Evolutionary conservation across 2,797 vertebrate genomes (phyloP).

Genomic region (Geotrypetes seraphini): DNA sequence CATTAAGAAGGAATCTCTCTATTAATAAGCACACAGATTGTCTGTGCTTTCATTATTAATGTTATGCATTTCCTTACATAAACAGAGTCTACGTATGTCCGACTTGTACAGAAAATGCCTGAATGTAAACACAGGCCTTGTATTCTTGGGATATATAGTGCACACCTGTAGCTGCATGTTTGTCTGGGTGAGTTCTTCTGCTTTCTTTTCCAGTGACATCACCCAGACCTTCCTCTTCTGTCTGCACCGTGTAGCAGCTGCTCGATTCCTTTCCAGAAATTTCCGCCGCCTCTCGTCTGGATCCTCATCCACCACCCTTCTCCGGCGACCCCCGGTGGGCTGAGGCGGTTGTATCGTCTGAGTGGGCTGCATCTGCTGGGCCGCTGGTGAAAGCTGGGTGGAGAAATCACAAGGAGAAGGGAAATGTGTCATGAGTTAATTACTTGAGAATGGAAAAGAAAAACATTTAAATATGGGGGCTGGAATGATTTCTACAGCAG

Average conservation of each 20-base stretch:
- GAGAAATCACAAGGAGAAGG: neutral
- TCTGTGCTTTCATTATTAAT: neutral
- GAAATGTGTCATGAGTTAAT: neutral
- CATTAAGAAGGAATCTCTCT: conserved; percentile 18
- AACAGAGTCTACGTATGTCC: conserved; percentile 2
- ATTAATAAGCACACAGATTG: conserved; percentile 26
- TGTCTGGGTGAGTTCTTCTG: conserved; percentile 98
- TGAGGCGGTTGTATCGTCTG: conserved; percentile 88
- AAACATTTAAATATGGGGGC: no score
- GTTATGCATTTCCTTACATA: conserved; percentile 1
- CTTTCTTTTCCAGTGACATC: conserved; percentile 98
- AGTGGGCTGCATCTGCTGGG: conserved; percentile 95
- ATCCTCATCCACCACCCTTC: conserved; percentile 91
- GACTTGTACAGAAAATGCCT: conserved; percentile 8
- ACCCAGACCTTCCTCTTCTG: conserved; percentile 99
- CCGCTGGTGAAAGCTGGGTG: conserved; percentile 80
- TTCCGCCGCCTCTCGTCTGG: conserved; percentile 92
- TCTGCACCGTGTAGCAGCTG: conserved; percentile 91
- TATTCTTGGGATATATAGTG: conserved; percentile 27
- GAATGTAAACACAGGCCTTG: conserved; percentile 40
- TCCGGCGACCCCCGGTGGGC: conserved; percentile 81
- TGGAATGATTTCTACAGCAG: no score
- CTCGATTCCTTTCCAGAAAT: conserved; percentile 95
- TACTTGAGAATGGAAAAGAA: neutral
- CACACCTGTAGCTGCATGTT: conserved; percentile 98